Evolutionary conservation across 92 coral and sea anemone species (phyloP).

Genomic region (Plumapathes pennacea): DNA sequence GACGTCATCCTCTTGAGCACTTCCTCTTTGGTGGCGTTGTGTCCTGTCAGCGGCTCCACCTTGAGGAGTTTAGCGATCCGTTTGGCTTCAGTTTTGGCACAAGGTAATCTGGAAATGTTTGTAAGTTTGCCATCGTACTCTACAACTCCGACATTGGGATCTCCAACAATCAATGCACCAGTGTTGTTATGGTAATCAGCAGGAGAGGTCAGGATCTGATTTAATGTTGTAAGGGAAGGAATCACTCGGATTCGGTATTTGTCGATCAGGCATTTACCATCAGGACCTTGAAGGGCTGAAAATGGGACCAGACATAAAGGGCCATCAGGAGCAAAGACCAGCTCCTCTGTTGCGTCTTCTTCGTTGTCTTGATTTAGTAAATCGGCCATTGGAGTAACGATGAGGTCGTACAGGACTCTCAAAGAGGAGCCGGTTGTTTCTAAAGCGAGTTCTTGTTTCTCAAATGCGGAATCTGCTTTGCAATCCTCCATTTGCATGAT

Average conservation of each 20-base stretch:
- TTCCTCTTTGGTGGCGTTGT: constrained; percentile 6
- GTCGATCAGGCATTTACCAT: constrained; percentile 6
- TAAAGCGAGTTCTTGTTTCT: too few relatives aligned
- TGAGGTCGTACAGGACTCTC: neutral
- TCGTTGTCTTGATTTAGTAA: too few relatives aligned
- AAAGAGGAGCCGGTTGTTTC: neutral
- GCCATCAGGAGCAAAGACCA: constrained; percentile 18
- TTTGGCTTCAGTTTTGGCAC: constrained; percentile 1
- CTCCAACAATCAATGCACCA: constrained; percentile 10
- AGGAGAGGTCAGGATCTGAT: constrained; percentile 6
- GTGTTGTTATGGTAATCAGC: constrained; percentile 7
- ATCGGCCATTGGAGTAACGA: constrained; percentile 7
- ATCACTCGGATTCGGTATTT: constrained; percentile 9
- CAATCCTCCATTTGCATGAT: too few relatives aligned
- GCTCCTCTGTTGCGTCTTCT: constrained; percentile 6
- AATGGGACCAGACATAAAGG: constrained; percentile 13
- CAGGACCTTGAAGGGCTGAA: constrained; percentile 4
- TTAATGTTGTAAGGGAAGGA: constrained; percentile 11
- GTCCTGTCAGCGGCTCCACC: constrained; percentile 1
- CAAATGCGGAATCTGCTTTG: too few relatives aligned
- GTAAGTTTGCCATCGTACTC: neutral
- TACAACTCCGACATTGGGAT: constrained; percentile 2
- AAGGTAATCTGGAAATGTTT: neutral
- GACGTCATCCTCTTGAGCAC: constrained; percentile 1
- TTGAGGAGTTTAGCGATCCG: constrained; percentile 2